These are phyloP conservation scores for Gasteruption jaculator DNA, from an alignment of 2,888 invertebrate genomes.

Conservation along the genomic window DNA sequence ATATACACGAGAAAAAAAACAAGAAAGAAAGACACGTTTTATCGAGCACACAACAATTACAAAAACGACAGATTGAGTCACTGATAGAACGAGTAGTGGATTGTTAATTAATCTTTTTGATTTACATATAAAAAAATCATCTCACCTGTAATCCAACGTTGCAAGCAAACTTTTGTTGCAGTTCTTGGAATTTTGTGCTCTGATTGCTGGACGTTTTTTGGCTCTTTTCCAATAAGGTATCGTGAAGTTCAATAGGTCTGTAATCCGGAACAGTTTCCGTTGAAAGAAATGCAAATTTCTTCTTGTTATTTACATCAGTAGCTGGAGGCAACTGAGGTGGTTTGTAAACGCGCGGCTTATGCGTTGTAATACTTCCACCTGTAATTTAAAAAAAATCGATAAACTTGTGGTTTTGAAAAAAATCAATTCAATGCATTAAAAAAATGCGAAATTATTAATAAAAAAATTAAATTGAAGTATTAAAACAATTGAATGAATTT, in stretches of 20 bases:
- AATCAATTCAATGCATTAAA: no score
- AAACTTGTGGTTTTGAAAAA: no score
- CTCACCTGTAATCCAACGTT: constrained; percentile 50
- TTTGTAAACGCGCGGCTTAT: constrained; percentile 63
- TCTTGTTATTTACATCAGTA: constrained; percentile 73
- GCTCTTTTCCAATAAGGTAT: constrained; percentile 63
- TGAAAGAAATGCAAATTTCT: constrained; percentile 81
- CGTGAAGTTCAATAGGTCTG: constrained; percentile 65
- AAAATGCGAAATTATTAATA: no score
- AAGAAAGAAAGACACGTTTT: constrained; percentile 15
- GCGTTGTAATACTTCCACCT: constrained; percentile 71
- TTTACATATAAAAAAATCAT: no score
- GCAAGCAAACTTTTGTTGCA: constrained; percentile 72
- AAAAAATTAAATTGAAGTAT: no score
- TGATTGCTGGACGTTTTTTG: constrained; percentile 75
- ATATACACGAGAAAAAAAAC: no score
- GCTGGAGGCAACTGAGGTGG: constrained; percentile 55
- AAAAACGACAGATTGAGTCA: not conserved
- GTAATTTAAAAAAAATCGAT: constrained; percentile 24
- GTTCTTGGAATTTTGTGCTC: constrained; percentile 75
- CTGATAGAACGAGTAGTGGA: no score
- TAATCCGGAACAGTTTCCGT: constrained; percentile 86
- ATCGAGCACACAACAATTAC: constrained; percentile 15
- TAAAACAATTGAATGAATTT: no score
- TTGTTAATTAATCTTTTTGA: not conserved